These are phyloP conservation scores for Artemisiospiza belli DNA, from an alignment of 2,113 vertebrate species.

Conservation along the genomic window DNA sequence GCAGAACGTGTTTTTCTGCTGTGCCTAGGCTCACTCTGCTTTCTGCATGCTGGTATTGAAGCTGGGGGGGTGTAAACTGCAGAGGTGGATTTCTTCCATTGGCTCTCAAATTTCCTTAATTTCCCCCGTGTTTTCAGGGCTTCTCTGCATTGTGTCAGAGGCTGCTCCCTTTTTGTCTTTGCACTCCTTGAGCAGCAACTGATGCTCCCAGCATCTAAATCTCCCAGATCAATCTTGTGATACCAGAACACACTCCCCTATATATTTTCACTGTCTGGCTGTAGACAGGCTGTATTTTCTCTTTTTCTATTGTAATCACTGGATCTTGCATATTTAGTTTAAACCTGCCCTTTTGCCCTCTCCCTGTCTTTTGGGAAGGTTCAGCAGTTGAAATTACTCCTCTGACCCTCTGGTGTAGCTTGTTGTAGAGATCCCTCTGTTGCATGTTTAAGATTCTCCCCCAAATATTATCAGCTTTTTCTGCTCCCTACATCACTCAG, in stretches of 20 bases:
- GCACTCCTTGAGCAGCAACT: background rate
- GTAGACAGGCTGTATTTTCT: background rate
- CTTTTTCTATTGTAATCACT: background rate
- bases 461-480: background rate
- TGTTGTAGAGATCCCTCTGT: background rate
- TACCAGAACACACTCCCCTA: background rate
- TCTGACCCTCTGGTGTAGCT: background rate
- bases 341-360: background rate
- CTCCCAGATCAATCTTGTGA: background rate
- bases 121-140: background rate
- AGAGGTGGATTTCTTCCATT: background rate
- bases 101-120: slow-evolving; percentile 6
- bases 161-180: slow-evolving; percentile 57
- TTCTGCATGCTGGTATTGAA: background rate
- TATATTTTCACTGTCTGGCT: background rate
- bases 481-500: background rate
- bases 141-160: slow-evolving; percentile 47
- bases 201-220: slow-evolving; percentile 23
- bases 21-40: background rate
- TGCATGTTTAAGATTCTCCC: background rate
- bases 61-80: background rate
- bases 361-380: background rate
- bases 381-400: background rate
- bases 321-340: background rate
- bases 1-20: background rate